Conservation (phyloP, 2,888 invertebrate genomes). For the Xanthia togata region DNA sequence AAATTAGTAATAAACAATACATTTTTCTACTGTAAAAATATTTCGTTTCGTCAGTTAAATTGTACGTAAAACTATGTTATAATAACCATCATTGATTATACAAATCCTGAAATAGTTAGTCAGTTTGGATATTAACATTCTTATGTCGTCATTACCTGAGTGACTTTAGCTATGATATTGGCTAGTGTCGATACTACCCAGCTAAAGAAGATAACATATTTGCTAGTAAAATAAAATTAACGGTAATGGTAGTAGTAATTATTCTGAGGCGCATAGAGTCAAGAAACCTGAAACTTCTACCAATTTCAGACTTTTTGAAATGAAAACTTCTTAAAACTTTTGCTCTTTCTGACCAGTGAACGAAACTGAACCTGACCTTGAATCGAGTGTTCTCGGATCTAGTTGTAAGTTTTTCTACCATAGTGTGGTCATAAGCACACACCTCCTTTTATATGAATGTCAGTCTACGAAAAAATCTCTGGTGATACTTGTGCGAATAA, state of each 20-base stretch:
- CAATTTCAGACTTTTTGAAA: neutral
- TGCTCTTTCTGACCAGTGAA: neutral
- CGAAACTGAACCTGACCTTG: neutral
- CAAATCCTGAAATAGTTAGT: slow-evolving; percentile 23
- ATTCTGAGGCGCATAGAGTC: slow-evolving; percentile 12
- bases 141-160: neutral
- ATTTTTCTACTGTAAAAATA: slow-evolving; percentile 26
- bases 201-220: slow-evolving; percentile 13
- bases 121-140: slow-evolving; percentile 13
- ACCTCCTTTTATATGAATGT: neutral
- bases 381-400: neutral
- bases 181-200: neutral
- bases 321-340: neutral
- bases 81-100: slow-evolving; percentile 15
- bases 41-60: slow-evolving; percentile 18
- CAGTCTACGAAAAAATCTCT: neutral
- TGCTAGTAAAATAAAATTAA: slow-evolving; percentile 1
- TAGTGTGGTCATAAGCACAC: neutral
- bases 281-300: neutral
- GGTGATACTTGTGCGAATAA: neutral
- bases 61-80: slow-evolving; percentile 15
- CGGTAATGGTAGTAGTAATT: neutral
- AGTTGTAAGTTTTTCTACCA: neutral
- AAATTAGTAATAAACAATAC: slow-evolving; percentile 39
- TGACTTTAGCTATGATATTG: slow-evolving; percentile 5